These are phyloP conservation scores for Orchesellides sinensis DNA, from an alignment of 2,888 invertebrate genomes.

Conservation along the genomic window DNA sequence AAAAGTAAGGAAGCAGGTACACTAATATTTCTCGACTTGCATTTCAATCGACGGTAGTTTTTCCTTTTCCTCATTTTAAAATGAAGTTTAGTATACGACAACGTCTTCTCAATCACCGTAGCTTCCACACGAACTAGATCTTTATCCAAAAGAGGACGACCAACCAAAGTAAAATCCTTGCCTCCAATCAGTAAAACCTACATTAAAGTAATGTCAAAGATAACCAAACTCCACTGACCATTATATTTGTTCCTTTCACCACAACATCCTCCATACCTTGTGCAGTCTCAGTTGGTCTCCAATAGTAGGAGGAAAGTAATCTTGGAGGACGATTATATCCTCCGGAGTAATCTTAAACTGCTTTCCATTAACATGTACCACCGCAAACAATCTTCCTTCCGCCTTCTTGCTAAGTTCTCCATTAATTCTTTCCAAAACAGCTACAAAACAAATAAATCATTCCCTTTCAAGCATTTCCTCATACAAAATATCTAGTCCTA, in stretches of 20 bases:
- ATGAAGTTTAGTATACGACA: conserved; percentile 87
- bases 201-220: not conserved
- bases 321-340: conserved; percentile 90
- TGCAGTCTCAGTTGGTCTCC: conserved; percentile 89
- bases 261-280: conserved; percentile 80
- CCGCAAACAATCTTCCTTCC: conserved; percentile 86
- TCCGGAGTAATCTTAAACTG: conserved; percentile 91
- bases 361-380: conserved; percentile 88
- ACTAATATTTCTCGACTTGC: conserved; percentile 77
- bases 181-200: conserved; percentile 86
- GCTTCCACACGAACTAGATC: conserved; percentile 87
- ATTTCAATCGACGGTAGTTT: conserved; percentile 84
- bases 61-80: conserved; percentile 80
- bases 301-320: conserved; percentile 88
- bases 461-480: not conserved
- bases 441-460: conserved; percentile 75
- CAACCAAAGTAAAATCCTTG: conserved; percentile 88
- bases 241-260: not conserved
- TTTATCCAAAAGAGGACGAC: conserved; percentile 86
- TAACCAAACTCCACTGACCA: not conserved
- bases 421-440: conserved; percentile 83
- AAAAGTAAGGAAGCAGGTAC: not conserved
- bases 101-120: conserved; percentile 89
- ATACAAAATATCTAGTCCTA: no score
- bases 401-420: conserved; percentile 80